These are phyloP conservation scores for Rhagium mordax DNA, from an alignment of 2,888 invertebrate genomes.

Conservation along the genomic window DNA sequence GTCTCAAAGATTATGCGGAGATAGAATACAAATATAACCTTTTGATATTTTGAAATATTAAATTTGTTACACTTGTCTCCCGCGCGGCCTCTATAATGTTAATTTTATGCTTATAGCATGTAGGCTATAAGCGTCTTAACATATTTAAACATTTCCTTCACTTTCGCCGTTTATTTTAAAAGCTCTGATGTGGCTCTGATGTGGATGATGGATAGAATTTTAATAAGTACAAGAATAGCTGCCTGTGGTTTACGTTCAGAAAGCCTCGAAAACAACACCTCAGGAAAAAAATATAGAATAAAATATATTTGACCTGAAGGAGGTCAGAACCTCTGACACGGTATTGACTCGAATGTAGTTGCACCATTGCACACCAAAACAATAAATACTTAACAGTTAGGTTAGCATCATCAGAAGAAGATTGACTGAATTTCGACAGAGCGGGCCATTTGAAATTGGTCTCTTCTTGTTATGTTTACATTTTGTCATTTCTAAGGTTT, in stretches of 20 bases:
- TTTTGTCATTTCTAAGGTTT: too few species aligned
- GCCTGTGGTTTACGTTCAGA: not conserved
- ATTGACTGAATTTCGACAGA: too few species aligned
- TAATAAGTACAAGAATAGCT: not conserved
- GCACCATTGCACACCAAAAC: too few species aligned
- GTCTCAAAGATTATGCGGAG: conserved; percentile 1
- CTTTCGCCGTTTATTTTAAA: not conserved
- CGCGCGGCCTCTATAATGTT: not conserved
- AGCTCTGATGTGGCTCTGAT: too few species aligned
- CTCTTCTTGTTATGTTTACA: too few species aligned
- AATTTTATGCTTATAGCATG: not conserved
- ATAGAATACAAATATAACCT: conserved; percentile 1
- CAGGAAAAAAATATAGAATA: too few species aligned
- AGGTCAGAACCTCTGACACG: too few species aligned
- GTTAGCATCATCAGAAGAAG: too few species aligned
- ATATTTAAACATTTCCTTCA: not conserved
- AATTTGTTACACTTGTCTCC: conserved; percentile 4
- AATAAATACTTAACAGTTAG: too few species aligned
- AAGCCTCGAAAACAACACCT: not conserved
- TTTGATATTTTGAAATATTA: conserved; percentile 5
- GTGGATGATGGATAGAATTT: not conserved
- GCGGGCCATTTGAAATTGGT: too few species aligned
- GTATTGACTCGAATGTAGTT: too few species aligned
- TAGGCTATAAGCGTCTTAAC: not conserved
- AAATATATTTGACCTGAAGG: too few species aligned